A percentile compares a stretch with the other conserved stretches of the same genome.
Conservation (phyloP, 2,113 vertebrate species). For the Emberiza fucata region DNA sequence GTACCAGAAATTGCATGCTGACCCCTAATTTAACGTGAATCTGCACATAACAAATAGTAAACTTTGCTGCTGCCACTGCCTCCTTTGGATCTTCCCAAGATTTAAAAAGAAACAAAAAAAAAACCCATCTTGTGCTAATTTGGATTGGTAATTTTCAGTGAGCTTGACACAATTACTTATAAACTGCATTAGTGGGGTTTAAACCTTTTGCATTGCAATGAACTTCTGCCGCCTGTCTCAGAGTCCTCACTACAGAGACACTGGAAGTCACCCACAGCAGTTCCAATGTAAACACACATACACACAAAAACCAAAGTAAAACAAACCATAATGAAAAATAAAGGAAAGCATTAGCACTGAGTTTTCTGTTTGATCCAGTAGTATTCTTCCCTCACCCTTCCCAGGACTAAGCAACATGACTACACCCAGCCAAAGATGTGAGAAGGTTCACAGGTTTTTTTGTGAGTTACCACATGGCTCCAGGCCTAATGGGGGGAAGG, state of each 20-base stretch:
- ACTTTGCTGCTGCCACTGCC: slow-evolving; percentile 1
- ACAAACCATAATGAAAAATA: background rate
- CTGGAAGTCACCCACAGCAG: background rate
- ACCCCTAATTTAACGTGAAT: slow-evolving; percentile 24
- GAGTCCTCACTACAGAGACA: background rate
- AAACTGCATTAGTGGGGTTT: background rate
- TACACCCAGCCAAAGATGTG: background rate
- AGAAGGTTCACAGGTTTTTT: background rate
- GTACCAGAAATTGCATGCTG: background rate
- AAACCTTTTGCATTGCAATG: background rate
- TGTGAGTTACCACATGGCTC: background rate
- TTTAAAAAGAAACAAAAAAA: background rate
- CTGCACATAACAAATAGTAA: background rate
- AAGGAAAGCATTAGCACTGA: background rate
- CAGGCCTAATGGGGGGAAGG: background rate
- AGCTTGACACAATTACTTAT: slow-evolving; percentile 16
- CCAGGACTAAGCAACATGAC: background rate
- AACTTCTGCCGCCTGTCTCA: background rate
- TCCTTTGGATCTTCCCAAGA: background rate
- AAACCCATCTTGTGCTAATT: slow-evolving; percentile 27
- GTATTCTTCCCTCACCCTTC: background rate
- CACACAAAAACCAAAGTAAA: too few species aligned
- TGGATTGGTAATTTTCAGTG: slow-evolving; percentile 2
- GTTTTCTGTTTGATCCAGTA: background rate
- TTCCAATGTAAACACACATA: background rate